phyloP scores from a whole-genome alignment of 2,113 vertebrate genomes.

The Pseudorectes ferrugineus region DNA sequence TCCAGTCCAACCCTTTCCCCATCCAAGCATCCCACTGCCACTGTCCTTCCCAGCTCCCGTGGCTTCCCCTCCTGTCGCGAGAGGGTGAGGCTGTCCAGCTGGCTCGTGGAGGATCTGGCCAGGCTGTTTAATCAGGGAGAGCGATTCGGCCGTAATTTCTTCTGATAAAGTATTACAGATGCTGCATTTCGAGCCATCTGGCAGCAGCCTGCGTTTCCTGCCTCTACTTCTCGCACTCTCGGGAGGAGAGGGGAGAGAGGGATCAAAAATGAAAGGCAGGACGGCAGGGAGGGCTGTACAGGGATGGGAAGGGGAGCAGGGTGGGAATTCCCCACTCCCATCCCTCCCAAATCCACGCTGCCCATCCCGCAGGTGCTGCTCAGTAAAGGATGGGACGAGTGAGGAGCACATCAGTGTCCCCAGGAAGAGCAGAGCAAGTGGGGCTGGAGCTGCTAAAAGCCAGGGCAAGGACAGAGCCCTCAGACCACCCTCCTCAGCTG shows the following conservation, averaged over 20 bases:
- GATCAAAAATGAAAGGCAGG: background rate
- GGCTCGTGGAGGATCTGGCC: conserved; percentile 26
- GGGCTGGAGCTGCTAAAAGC: background rate
- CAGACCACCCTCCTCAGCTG: background rate
- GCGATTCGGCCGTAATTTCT: conserved; percentile 47
- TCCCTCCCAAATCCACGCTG: background rate
- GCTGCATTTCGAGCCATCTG: conserved; percentile 60
- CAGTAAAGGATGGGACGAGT: background rate
- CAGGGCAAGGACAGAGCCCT: background rate
- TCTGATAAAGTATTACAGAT: conserved; percentile 64
- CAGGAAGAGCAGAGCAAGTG: background rate
- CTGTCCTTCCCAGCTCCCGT: background rate
- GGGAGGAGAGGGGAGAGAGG: background rate
- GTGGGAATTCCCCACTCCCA: background rate
- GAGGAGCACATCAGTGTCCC: rapidly evolving
- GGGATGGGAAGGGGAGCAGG: background rate
- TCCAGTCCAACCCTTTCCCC: background rate
- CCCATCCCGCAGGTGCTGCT: rapidly evolving
- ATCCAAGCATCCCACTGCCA: background rate
- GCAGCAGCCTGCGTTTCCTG: conserved; percentile 47
- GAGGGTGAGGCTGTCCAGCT: conserved; percentile 56
- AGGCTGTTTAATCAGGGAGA: conserved; percentile 55
- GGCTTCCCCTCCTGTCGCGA: background rate
- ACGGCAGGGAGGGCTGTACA: background rate
- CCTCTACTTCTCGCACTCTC: conserved; percentile 16